These are phyloP conservation scores for Dicyrtomina minuta DNA, from an alignment of 2,888 invertebrate genomes.

Conservation along the genomic window DNA sequence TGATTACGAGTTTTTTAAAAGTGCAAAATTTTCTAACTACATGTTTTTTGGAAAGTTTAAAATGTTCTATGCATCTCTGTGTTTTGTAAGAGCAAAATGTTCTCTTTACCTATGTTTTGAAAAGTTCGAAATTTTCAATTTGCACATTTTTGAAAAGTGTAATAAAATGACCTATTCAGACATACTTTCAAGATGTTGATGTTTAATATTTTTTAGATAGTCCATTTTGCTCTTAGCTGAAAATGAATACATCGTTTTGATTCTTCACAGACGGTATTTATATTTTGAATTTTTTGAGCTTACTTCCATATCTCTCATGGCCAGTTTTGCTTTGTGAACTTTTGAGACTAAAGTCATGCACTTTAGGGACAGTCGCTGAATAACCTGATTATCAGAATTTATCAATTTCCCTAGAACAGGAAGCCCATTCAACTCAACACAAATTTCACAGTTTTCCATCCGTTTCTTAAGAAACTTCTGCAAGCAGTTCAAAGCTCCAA, in stretches of 20 bases:
- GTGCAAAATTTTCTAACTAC: too few species aligned
- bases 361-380: slow-evolving; percentile 48
- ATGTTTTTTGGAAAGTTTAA: too few species aligned
- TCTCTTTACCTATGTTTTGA: too few species aligned
- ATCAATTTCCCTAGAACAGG: slow-evolving; percentile 36
- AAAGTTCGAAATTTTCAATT: too few species aligned
- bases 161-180: neutral
- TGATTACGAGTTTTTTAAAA: too few species aligned
- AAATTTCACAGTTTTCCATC: slow-evolving; percentile 42
- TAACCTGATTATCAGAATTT: slow-evolving; percentile 37
- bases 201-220: too few species aligned
- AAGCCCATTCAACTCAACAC: slow-evolving; percentile 42
- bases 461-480: slow-evolving; percentile 46
- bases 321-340: slow-evolving; percentile 40
- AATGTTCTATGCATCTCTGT: too few species aligned
- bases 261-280: too few species aligned
- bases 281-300: neutral
- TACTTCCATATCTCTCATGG: slow-evolving; percentile 41
- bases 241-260: too few species aligned
- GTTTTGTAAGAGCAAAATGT: too few species aligned
- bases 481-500: slow-evolving; percentile 45
- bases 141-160: neutral
- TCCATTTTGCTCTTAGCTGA: too few species aligned
- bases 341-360: slow-evolving; percentile 39
- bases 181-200: too few species aligned